These are phyloP conservation scores for Vipera ursinii DNA, from an alignment of 2,797 vertebrate species.

Conservation along the genomic window DNA sequence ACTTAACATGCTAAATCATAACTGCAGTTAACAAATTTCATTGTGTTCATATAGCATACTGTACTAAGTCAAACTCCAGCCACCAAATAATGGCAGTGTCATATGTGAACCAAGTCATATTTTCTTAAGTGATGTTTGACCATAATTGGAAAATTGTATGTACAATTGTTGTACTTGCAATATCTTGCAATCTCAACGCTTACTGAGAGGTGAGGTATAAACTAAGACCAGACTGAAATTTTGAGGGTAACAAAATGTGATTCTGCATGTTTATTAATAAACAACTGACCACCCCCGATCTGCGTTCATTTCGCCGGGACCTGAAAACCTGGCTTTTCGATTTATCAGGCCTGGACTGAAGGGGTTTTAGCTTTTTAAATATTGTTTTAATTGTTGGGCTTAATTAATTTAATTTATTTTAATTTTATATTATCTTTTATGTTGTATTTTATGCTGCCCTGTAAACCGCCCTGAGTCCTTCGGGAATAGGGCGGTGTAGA, in stretches of 20 bases:
- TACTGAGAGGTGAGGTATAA: background rate
- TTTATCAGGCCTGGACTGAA: too few relatives aligned
- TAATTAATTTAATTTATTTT: too few relatives aligned
- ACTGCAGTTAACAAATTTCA: background rate
- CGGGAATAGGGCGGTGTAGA: too few relatives aligned
- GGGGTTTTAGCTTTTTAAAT: too few relatives aligned
- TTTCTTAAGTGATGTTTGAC: background rate
- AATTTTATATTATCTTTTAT: too few relatives aligned
- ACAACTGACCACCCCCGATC: background rate
- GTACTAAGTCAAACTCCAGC: background rate
- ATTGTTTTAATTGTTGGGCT: too few relatives aligned
- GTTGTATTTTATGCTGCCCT: too few relatives aligned
- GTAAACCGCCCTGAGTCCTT: too few relatives aligned
- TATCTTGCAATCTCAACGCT: background rate
- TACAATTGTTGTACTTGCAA: background rate
- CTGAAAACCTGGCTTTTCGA: too few relatives aligned
- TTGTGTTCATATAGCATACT: background rate
- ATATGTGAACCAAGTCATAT: background rate
- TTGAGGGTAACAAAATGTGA: background rate
- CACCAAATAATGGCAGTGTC: background rate
- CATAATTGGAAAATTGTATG: background rate
- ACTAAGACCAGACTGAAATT: background rate
- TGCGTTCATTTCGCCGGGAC: too few relatives aligned
- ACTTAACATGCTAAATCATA: background rate
- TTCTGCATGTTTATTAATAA: background rate